Evolutionary conservation across 2,113 vertebrate genomes (phyloP).

Genomic region (Ictalurus furcatus): DNA sequence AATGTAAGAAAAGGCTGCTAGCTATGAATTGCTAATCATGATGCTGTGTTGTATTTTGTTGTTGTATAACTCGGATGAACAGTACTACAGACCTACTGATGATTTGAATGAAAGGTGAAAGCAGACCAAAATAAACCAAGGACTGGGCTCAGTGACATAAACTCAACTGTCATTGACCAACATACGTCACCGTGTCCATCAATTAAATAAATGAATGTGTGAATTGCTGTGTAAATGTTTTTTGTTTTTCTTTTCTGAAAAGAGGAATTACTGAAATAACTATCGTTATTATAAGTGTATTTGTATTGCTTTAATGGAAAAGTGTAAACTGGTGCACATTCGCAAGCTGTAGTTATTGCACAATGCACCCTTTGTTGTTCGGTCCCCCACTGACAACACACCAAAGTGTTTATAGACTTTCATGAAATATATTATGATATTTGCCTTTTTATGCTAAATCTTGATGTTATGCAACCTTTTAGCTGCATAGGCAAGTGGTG

Average conservation of each 20-base stretch:
- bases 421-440: neutral
- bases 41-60: neutral
- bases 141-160: neutral
- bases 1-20: neutral
- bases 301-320: neutral
- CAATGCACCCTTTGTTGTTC: neutral
- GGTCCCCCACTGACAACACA: neutral
- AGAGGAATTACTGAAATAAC: neutral
- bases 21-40: neutral
- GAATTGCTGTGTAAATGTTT: neutral
- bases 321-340: neutral
- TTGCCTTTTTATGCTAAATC: neutral
- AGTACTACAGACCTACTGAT: neutral
- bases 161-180: neutral
- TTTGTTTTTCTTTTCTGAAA: neutral
- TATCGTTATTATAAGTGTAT: neutral
- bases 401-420: too few relatives aligned
- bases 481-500: neutral
- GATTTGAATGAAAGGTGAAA: neutral
- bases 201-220: neutral
- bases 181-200: neutral
- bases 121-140: neutral
- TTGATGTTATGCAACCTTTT: neutral
- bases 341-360: neutral
- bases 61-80: neutral